Evolutionary conservation across 2,113 vertebrate species (phyloP).

Genomic region (Lophotis ruficrista): DNA sequence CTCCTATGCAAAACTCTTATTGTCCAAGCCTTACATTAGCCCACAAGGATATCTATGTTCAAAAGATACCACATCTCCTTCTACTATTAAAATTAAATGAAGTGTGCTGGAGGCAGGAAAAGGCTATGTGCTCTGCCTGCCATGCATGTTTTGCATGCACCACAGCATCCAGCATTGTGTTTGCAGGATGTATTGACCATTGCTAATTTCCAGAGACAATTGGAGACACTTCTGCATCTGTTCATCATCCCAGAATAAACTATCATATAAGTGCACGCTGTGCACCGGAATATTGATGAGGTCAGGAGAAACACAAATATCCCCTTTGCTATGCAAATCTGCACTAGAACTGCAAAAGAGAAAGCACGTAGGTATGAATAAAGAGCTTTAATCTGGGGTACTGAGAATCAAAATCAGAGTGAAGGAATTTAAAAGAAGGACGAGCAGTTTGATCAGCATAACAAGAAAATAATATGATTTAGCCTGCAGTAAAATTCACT

Average conservation of each 20-base stretch:
- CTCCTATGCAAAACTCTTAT: constrained; percentile 58
- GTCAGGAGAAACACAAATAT: constrained; percentile 31
- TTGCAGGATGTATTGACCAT: constrained; percentile 39
- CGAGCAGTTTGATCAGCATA: neutral
- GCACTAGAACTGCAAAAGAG: neutral
- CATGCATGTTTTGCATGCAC: constrained; percentile 45
- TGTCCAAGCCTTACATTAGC: constrained; percentile 60
- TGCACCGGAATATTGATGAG: constrained; percentile 52
- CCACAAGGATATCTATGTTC: constrained; percentile 59
- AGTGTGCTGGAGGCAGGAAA: constrained; percentile 74
- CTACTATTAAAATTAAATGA: constrained; percentile 77
- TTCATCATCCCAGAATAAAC: constrained; percentile 47
- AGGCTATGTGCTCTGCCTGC: constrained; percentile 60
- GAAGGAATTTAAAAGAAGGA: constrained; percentile 42
- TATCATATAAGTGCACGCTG: constrained; percentile 51
- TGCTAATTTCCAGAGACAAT: constrained; percentile 74
- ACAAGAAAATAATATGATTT: neutral
- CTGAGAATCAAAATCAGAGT: constrained; percentile 31
- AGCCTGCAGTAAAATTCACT: neutral
- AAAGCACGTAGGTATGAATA: constrained; percentile 53
- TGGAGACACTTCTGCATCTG: constrained; percentile 65
- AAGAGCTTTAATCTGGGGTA: constrained; percentile 46
- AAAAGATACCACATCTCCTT: constrained; percentile 68
- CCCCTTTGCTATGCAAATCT: constrained; percentile 45
- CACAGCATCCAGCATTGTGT: constrained; percentile 43